These are phyloP conservation scores for Brachypteracias leptosomus DNA, from an alignment of 2,113 vertebrate genomes.

Conservation along the genomic window DNA sequence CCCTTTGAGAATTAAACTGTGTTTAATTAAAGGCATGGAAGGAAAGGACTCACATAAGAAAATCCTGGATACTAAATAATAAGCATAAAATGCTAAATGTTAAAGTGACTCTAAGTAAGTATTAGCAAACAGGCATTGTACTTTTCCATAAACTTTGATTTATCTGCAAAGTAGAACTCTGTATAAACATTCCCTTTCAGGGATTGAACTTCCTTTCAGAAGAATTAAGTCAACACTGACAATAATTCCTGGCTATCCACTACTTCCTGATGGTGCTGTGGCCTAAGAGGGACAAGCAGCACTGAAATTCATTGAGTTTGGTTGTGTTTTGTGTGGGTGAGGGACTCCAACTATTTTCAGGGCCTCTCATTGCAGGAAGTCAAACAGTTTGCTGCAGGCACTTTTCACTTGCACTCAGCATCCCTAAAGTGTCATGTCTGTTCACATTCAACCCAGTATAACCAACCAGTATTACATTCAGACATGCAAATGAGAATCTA, in stretches of 20 bases:
- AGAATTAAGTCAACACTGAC: background rate
- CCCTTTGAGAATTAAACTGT: background rate
- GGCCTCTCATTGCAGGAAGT: background rate
- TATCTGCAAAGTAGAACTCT: background rate
- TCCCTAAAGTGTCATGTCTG: background rate
- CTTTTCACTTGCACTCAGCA: background rate
- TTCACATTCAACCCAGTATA: background rate
- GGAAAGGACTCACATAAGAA: background rate
- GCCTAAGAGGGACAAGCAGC: background rate
- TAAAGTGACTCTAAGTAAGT: background rate
- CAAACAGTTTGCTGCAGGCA: background rate
- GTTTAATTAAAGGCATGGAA: background rate
- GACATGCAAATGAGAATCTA: background rate
- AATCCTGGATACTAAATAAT: background rate
- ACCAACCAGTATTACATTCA: background rate
- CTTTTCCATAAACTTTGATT: background rate
- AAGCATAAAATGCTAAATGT: background rate
- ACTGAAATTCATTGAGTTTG: background rate
- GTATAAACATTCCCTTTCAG: background rate
- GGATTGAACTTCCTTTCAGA: background rate
- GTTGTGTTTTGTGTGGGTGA: background rate
- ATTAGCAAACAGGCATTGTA: background rate
- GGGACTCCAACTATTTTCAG: background rate
- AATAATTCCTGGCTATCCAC: background rate
- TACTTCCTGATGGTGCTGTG: background rate